Evolutionary conservation across 1,140 invertebrate species (phyloP).

Genomic region (Lordiphosa collinella): DNA sequence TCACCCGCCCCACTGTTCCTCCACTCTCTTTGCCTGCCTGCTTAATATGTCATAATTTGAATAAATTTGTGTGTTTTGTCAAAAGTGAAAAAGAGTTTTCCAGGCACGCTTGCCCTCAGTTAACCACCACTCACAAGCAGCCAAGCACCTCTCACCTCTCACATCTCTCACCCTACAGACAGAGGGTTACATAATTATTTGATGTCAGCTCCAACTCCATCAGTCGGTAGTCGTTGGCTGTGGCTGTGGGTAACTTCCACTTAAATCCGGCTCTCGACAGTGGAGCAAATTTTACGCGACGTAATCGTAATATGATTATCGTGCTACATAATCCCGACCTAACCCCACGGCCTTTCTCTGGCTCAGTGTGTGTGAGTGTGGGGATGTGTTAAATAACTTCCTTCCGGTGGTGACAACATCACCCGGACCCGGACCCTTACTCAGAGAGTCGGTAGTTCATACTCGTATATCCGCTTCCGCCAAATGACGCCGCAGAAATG

Average conservation of each 20-base stretch:
- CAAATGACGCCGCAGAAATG: slow-evolving; percentile 74
- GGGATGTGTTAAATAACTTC: slow-evolving; percentile 72
- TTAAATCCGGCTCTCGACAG: slow-evolving; percentile 44
- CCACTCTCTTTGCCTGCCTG: not conserved
- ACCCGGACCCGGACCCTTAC: not conserved
- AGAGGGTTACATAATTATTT: slow-evolving; percentile 27
- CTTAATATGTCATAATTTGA: slow-evolving; percentile 17
- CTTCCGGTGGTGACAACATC: slow-evolving; percentile 59
- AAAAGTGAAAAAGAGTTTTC: slow-evolving; percentile 13
- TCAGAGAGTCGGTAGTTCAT: too few species aligned
- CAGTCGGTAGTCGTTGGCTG: too few species aligned
- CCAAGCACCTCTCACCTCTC: not conserved
- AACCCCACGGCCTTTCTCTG: not conserved
- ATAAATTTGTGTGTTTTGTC: slow-evolving; percentile 7
- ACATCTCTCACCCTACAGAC: not conserved
- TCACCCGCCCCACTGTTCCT: not conserved
- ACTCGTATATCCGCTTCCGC: slow-evolving; percentile 61
- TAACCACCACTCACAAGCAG: not conserved
- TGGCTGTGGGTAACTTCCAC: slow-evolving; percentile 24
- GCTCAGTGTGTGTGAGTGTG: slow-evolving; percentile 20
- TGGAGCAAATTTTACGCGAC: slow-evolving; percentile 69
- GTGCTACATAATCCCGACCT: slow-evolving; percentile 46
- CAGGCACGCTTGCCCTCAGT: slow-evolving; percentile 10
- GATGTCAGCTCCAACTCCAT: slow-evolving; percentile 15
- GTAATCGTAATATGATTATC: slow-evolving; percentile 77